Percentiles rank a stretch among this genome's conserved stretches.
phyloP scores from a whole-genome alignment of 2,113 vertebrate genomes.

The Physeter macrocephalus region DNA sequence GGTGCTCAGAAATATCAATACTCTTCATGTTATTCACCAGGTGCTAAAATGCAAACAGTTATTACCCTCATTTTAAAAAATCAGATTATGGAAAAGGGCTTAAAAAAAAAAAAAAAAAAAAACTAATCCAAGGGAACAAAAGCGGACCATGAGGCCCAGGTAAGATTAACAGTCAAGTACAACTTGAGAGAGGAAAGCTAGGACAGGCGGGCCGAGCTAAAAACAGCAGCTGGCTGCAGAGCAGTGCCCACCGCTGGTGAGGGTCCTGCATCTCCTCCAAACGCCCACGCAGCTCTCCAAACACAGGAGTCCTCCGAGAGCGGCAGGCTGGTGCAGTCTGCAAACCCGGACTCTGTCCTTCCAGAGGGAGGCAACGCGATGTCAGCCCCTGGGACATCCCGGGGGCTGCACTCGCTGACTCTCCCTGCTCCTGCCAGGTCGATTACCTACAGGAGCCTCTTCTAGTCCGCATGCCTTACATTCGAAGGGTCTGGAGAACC shows the following conservation, averaged over 20 bases:
- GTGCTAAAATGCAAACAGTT: not conserved
- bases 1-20: rapidly evolving
- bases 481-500: not conserved
- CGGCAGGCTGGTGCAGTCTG: not conserved
- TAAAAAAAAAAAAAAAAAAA: not conserved
- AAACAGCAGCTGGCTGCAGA: rapidly evolving
- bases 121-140: not conserved
- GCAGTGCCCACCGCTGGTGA: not conserved
- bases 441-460: not conserved
- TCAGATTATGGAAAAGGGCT: not conserved
- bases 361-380: not conserved
- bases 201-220: too few relatives aligned
- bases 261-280: not conserved
- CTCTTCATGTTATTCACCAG: rapidly evolving
- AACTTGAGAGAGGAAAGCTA: too few relatives aligned
- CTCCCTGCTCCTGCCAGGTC: rapidly evolving
- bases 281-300: not conserved
- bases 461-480: not conserved
- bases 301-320: not conserved
- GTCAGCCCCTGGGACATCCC: too few relatives aligned
- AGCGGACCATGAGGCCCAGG: not conserved
- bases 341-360: not conserved
- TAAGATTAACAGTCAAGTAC: not conserved
- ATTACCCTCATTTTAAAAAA: not conserved
- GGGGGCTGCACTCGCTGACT: not conserved